Conservation (phyloP, 2,888 invertebrate genomes). For the Ametastegia equiseti region DNA sequence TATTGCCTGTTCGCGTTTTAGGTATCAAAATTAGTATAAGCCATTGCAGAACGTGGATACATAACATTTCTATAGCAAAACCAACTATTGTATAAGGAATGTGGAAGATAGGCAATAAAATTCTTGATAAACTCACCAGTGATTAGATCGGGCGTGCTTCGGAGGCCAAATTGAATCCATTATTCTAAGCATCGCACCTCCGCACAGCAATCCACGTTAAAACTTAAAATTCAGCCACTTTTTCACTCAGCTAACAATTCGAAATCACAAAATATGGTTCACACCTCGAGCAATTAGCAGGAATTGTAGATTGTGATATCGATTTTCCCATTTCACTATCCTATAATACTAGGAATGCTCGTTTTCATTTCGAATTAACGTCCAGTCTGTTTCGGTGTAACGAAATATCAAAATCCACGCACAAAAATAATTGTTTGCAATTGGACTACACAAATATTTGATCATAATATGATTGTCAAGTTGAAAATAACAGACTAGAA, state of each 20-base stretch:
- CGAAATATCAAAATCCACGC: too few relatives aligned
- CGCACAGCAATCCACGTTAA: not conserved
- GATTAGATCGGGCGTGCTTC: not conserved
- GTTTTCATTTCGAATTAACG: too few relatives aligned
- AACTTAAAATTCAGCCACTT: not conserved
- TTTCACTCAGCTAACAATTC: not conserved
- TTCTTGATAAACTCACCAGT: constrained; percentile 7
- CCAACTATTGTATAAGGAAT: too few relatives aligned
- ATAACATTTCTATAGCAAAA: not conserved
- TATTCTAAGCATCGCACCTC: not conserved
- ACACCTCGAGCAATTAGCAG: not conserved
- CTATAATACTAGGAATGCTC: too few relatives aligned
- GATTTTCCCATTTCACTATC: too few relatives aligned
- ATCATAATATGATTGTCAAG: too few relatives aligned
- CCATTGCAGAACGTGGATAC: not conserved
- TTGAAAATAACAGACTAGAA: not conserved
- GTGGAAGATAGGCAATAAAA: not conserved
- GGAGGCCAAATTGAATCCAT: constrained; percentile 4
- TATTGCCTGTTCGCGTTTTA: constrained; percentile 14
- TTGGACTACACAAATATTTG: too few relatives aligned
- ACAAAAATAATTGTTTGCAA: too few relatives aligned
- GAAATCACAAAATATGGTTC: not conserved
- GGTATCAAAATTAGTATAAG: not conserved
- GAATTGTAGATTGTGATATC: too few relatives aligned
- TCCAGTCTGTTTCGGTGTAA: too few relatives aligned